Evolutionary conservation across 2,113 vertebrate species (phyloP), one percentile per base, ranked within the genome.

Genomic region (Gasterosteus aculeatus): DNA sequence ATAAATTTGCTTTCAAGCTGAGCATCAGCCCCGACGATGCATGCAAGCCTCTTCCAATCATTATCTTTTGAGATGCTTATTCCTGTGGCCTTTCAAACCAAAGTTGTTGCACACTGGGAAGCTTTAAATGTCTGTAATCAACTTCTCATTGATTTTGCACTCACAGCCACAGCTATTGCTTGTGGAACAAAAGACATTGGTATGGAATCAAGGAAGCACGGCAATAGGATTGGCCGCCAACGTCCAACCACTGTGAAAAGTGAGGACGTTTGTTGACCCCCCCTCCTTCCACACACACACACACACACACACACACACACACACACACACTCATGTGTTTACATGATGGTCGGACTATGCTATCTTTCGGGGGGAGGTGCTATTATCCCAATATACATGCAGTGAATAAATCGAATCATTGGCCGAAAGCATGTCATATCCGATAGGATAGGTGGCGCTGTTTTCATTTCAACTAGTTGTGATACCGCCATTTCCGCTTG

Each of bases 61-160:
- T 70, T 56, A 62, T 64, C 22, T 80, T 64, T 42, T 26, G 33
- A 62, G 53, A 60, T 47, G 9, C 56, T 73, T 64, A 47, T 68
- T 81, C 39, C 72, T 63, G 16, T 58, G 56, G 49, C 66, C 44
- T 69, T 49, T 80, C 38, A 84, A 73, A 81, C 22, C 4, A 64
- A 70, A 33, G 76, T 51, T 57, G 56, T 67, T 35, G 58, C 3
- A 2, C 51, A 62, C 22, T 56, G 59, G 78, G 47, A 56, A 72
- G 57, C 42, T 68, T 84, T 82, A 44, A 84, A 83, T 79, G 33
- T 51, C 61, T 56, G 79, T 62, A 83, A 83, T 81, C 62, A 85
- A 72, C 68, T 72, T 74, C 41, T 59, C 44, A 88, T 86, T 83
- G 57, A 85, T 88, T 86, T 86, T 81, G 15, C 69, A 69, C 42